Base-by-base conservation (phyloP, 2,113 vertebrate species). In the Blennius ocellaris region DNA sequence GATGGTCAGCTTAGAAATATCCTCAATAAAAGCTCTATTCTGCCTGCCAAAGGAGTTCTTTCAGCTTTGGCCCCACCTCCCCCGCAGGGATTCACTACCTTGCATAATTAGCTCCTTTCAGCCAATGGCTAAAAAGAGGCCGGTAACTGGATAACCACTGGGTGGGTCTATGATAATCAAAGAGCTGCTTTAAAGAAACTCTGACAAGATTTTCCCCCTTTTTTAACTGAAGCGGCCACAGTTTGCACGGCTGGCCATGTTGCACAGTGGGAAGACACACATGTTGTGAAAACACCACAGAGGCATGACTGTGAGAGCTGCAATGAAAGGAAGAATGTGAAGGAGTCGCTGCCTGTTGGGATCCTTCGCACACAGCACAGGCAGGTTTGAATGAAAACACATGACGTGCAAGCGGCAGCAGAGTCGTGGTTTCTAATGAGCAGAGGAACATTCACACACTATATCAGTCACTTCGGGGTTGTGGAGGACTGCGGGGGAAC, bases 21-120 rank as follows among this genome's bases (percentile, higher is more conserved):
- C 90, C 92, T 95, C 93, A 95, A 95, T 95, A 94, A 95, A 95
- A 94, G 90, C 94, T 93, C 94, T 95, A 95, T 95, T 93, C 92
- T 93, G 92, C 90, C 86, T 94, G 93, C 94, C 93, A 95, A 95
- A 94, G 90, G 92, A 93, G 86, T 92, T 93, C 93, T 95, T 95
- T 95, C 94, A 95, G 90, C 84, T 92, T 85, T 85, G 79, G 91
- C 90, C 90, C 89, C 91, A 87, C 90, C 92, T 88, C 88, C 89
- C 90, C 92, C 89, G 90, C 84, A 87, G 94, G 93, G 92, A 94
- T 93, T 92, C 89, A 91, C 93, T 93, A 93, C 92, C 90, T 94
- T 90, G 93, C 93, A 95, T 95, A 94, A 94, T 94, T 94, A 94
- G 79, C 65, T 74, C 39, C 60, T 64, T 60, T 17, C 77, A 82